Evolutionary conservation across 2,113 vertebrate genomes (phyloP), one percentile per base, ranked within the genome.

Genomic region (Varanus salvator): DNA sequence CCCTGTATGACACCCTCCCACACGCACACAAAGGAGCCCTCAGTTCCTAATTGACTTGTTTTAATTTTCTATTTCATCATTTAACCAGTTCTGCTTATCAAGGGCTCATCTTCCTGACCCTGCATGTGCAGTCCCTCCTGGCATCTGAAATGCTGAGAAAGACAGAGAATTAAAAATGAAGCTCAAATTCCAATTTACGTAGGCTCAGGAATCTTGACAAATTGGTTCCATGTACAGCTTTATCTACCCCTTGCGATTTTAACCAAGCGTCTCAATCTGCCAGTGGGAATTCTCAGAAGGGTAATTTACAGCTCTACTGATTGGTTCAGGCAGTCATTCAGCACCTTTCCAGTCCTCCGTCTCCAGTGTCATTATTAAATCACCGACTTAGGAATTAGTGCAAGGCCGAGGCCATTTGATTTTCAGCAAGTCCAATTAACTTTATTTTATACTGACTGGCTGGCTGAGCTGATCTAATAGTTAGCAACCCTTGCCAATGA

Each of bases 401-500:
- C 0, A 31, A 93, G 82, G 88, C 80, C 87, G 86, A 94, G 82
- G 69, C 89, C 86, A 84, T 87, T 93, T 84, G 14, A 95, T 95
- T 95, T 89, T 87, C 88, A 92, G 87, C 75, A 85, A 89, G 66
- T 91, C 89, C 92, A 96, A 94, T 95, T 93, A 96, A 93, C 69
- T 93, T 87, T 54, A 92, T 94, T 96, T 94, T 68, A 91, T 48
- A 77, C 50, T 0, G 1, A 82, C 88, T 48, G 92, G 60, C 91
- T 94, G 1, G 0, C 74, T 52, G 84, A 86, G 80, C 94, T 92
- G 90, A 86, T 89, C 87, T 90, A 80, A 85, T 0, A 66, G 0
- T 88, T 90, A 91, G 90, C 3, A 82, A 60, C 68, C n/a, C n/a
- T 54, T 1, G 68, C 34, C 92, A 92, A 84, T 1, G 21, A 66